Percentiles rank a stretch among this genome's conserved stretches.
phyloP scores from a whole-genome alignment of 2,888 invertebrate species.

The Tenodera sinensis region DNA sequence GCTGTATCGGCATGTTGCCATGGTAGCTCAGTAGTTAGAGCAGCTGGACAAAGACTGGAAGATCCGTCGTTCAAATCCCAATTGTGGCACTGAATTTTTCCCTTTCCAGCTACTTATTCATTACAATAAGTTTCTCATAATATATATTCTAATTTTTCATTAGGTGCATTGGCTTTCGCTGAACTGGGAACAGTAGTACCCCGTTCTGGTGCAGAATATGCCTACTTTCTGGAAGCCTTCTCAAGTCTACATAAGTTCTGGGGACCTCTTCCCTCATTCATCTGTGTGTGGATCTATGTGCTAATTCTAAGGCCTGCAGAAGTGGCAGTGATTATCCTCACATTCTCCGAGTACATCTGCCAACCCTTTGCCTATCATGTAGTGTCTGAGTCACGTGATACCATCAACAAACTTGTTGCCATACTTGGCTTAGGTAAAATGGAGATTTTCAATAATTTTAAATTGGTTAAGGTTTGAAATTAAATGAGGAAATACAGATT shows the following conservation, averaged over 20 bases:
- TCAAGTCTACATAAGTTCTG: slow-evolving; percentile 61
- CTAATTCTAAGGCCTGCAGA: slow-evolving; percentile 72
- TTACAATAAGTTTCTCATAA: neutral
- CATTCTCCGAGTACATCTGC: slow-evolving; percentile 71
- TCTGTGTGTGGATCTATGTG: slow-evolving; percentile 74
- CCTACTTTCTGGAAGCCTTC: slow-evolving; percentile 73
- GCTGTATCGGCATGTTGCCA: too few species aligned
- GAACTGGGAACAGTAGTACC: slow-evolving; percentile 77
- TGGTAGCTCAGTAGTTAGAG: too few species aligned
- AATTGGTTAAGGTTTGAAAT: too few species aligned
- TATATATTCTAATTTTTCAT: neutral
- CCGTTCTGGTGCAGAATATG: slow-evolving; percentile 77
- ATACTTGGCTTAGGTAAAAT: slow-evolving; percentile 59
- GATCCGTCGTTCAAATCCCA: too few species aligned
- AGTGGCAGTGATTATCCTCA: slow-evolving; percentile 71
- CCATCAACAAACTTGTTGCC: slow-evolving; percentile 58
- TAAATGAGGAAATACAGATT: too few species aligned
- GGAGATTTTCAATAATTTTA: too few species aligned
- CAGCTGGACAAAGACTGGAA: too few species aligned
- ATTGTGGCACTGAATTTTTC: too few species aligned
- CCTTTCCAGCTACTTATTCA: too few species aligned
- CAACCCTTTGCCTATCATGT: slow-evolving; percentile 58
- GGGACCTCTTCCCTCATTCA: slow-evolving; percentile 70
- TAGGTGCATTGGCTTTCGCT: slow-evolving; percentile 75
- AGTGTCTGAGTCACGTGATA: slow-evolving; percentile 44